These are phyloP conservation scores for Polyommatus iphigenia DNA, from an alignment of 2,888 invertebrate species.

Conservation along the genomic window DNA sequence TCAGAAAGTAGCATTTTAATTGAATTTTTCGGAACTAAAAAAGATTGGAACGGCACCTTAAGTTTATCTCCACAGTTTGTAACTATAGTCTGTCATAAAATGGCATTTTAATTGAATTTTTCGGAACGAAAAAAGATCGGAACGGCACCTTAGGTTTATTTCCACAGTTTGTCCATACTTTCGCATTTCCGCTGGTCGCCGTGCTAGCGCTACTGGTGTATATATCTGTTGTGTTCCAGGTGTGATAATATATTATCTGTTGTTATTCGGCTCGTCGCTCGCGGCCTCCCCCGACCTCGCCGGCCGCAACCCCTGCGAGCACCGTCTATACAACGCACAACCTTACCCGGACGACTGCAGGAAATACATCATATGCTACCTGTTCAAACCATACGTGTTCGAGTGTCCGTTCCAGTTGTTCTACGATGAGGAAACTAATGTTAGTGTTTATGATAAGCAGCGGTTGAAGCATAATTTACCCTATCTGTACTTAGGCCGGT, in stretches of 20 bases:
- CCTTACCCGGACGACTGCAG: conserved; percentile 39
- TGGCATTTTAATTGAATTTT: too few relatives aligned
- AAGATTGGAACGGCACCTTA: too few relatives aligned
- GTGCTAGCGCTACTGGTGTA: too few relatives aligned
- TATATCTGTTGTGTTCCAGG: background rate
- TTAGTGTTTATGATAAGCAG: conserved; percentile 37
- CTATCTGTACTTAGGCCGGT: too few relatives aligned
- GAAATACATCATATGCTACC: conserved; percentile 42
- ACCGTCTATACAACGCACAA: conserved; percentile 37
- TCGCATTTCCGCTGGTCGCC: too few relatives aligned
- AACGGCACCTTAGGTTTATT: too few relatives aligned
- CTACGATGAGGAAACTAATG: conserved; percentile 42
- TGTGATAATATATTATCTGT: background rate
- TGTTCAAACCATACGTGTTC: conserved; percentile 35
- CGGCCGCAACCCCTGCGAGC: conserved; percentile 38
- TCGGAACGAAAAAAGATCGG: too few relatives aligned
- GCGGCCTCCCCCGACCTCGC: background rate
- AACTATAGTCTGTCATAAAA: too few relatives aligned
- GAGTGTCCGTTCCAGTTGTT: conserved; percentile 40
- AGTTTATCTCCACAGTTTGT: too few relatives aligned
- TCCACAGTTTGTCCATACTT: too few relatives aligned
- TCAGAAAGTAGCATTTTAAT: too few relatives aligned
- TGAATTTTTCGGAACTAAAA: too few relatives aligned
- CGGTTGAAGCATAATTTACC: background rate
- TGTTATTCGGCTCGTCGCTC: background rate